These are phyloP conservation scores for Illadopsis cleaveri DNA, from an alignment of 2,113 vertebrate genomes.

Conservation along the genomic window DNA sequence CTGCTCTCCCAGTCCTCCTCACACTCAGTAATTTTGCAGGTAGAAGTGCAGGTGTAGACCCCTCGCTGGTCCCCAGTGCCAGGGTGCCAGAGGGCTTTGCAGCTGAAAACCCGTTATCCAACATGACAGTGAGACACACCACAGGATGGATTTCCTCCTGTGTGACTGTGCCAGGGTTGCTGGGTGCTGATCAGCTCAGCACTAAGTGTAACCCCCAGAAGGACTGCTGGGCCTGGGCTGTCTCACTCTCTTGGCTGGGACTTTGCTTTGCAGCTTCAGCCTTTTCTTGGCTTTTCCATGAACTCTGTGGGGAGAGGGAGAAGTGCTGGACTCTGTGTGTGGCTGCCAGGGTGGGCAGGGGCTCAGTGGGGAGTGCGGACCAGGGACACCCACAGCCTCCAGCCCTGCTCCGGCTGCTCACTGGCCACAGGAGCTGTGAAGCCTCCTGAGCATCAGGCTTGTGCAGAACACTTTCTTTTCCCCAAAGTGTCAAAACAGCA, in stretches of 20 bases:
- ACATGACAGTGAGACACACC: background rate
- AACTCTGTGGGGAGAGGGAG: background rate
- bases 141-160: background rate
- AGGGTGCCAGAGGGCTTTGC: background rate
- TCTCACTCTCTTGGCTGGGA: background rate
- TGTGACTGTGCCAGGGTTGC: fast-evolving
- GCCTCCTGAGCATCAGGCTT: background rate
- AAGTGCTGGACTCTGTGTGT: background rate
- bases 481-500: background rate
- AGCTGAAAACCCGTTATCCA: background rate
- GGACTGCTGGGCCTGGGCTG: background rate
- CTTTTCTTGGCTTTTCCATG: background rate
- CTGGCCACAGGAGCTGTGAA: fast-evolving
- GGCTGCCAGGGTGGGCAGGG: background rate
- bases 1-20: fast-evolving
- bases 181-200: background rate
- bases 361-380: fast-evolving
- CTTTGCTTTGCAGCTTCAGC: background rate
- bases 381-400: fast-evolving
- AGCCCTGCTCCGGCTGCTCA: fast-evolving
- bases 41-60: fast-evolving
- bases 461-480: background rate
- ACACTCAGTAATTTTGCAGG: fast-evolving
- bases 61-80: background rate
- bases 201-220: fast-evolving